Conservation (phyloP, 2,888 invertebrate genomes). For the Epiblema foenella region DNA sequence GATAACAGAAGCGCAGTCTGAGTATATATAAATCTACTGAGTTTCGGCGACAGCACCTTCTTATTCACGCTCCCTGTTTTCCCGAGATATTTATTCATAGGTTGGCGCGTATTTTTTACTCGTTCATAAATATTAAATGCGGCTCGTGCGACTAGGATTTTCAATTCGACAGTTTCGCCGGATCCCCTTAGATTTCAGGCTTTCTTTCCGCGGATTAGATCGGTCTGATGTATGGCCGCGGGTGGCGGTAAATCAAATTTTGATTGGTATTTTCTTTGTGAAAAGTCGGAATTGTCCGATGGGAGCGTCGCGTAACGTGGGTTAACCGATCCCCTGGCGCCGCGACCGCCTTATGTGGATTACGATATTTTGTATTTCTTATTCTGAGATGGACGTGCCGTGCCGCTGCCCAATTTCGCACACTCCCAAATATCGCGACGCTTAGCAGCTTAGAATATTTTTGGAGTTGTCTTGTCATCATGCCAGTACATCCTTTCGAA, state of each 20-base stretch:
- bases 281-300: conserved; percentile 76
- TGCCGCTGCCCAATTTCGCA: conserved; percentile 43
- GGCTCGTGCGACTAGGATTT: conserved; percentile 73
- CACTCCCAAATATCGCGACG: conserved; percentile 9
- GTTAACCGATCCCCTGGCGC: conserved; percentile 81
- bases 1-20: conserved; percentile 11
- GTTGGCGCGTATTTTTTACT: conserved; percentile 70
- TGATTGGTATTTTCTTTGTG: conserved; percentile 84
- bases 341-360: conserved; percentile 70
- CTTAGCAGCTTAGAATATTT: conserved; percentile 13
- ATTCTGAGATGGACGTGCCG: conserved; percentile 59
- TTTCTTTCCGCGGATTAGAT: conserved; percentile 80
- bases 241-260: conserved; percentile 85
- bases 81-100: conserved; percentile 71
- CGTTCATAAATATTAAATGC: conserved; percentile 79
- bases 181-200: conserved; percentile 80
- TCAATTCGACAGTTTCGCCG: conserved; percentile 76
- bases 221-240: conserved; percentile 81
- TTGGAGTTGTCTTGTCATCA: conserved; percentile 19
- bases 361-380: conserved; percentile 67
- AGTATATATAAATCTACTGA: background rate
- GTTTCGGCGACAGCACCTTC: conserved; percentile 31
- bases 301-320: conserved; percentile 75
- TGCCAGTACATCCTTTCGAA: conserved; percentile 8
- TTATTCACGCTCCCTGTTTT: conserved; percentile 49